Evolutionary conservation across 2,113 vertebrate genomes (phyloP).

Genomic region (Zootoca vivipara): DNA sequence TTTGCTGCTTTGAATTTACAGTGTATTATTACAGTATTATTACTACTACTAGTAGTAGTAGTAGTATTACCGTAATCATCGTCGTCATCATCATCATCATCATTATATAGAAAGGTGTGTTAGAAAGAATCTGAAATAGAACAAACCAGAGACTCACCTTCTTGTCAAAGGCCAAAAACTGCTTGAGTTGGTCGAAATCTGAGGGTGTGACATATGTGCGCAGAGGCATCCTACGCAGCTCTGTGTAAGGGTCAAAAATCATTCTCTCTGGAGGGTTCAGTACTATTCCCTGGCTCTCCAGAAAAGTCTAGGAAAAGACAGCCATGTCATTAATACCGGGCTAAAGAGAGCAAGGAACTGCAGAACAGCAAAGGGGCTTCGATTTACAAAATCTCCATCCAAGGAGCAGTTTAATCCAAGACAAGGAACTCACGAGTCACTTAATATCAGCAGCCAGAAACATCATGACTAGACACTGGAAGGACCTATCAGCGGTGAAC

Average conservation of each 20-base stretch:
- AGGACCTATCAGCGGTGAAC: too few species aligned
- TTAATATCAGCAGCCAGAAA: too few species aligned
- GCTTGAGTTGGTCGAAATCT: slow-evolving; percentile 77
- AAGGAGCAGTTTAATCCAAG: neutral
- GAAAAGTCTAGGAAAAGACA: slow-evolving; percentile 80
- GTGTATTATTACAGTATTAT: neutral
- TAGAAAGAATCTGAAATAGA: neutral
- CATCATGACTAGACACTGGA: too few species aligned
- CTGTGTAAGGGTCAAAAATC: slow-evolving; percentile 81
- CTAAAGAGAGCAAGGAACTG: neutral
- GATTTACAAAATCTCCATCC: neutral
- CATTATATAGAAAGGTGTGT: neutral
- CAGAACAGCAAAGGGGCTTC: neutral
- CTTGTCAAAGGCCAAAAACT: slow-evolving; percentile 88
- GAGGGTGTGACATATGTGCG: slow-evolving; percentile 69
- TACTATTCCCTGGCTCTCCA: slow-evolving; percentile 91
- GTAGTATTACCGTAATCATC: too few species aligned
- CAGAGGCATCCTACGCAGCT: slow-evolving; percentile 57
- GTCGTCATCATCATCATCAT: too few species aligned
- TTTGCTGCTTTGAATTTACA: neutral
- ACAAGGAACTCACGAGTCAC: too few species aligned
- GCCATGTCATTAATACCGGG: slow-evolving; percentile 22
- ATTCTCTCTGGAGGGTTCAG: slow-evolving; percentile 85
- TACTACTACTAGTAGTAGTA: too few species aligned
- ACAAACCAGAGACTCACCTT: slow-evolving; percentile 73